Evolutionary conservation across 1,140 invertebrate genomes (phyloP).

Genomic region (Telenomus remus): DNA sequence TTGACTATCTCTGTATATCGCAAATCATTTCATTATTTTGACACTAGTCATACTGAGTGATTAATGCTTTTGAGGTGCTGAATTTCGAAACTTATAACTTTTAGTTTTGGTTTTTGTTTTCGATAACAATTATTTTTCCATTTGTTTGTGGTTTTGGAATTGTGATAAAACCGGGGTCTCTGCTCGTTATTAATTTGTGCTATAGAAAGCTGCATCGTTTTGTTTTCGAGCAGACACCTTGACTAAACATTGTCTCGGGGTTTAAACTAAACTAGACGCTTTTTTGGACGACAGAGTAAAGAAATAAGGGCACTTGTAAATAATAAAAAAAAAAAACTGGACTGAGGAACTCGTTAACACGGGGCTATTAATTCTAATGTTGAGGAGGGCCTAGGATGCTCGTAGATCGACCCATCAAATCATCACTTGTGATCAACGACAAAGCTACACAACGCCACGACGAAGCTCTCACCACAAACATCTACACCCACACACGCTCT

Average conservation of each 20-base stretch:
- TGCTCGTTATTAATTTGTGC: conserved; percentile 1
- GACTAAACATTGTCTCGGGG: neutral
- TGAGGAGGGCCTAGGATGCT: conserved; percentile 70
- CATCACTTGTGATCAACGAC: conserved; percentile 20
- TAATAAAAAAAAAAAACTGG: too few species aligned
- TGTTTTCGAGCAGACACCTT: conserved; percentile 13
- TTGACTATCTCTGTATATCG: conserved; percentile 37
- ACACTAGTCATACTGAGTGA: conserved; percentile 28
- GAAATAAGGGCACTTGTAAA: conserved; percentile 30
- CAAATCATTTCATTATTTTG: conserved; percentile 34
- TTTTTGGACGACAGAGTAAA: conserved; percentile 6
- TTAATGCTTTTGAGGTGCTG: conserved; percentile 28
- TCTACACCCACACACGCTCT: conserved; percentile 4
- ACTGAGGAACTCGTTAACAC: conserved; percentile 10
- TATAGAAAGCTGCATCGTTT: conserved; percentile 2
- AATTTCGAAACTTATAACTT: conserved; percentile 14
- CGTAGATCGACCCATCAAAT: conserved; percentile 63
- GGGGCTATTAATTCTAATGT: conserved; percentile 16
- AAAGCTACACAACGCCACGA: conserved; percentile 34
- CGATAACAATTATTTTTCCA: neutral
- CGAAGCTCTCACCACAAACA: conserved; percentile 16
- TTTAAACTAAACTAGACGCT: conserved; percentile 4
- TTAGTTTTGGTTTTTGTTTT: conserved; percentile 11
- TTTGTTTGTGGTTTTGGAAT: conserved; percentile 14
- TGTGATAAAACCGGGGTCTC: conserved; percentile 10